Evolutionary conservation across 2,888 invertebrate genomes (phyloP), one percentile per base, ranked within the genome.

Genomic region (Noctua janthina): DNA sequence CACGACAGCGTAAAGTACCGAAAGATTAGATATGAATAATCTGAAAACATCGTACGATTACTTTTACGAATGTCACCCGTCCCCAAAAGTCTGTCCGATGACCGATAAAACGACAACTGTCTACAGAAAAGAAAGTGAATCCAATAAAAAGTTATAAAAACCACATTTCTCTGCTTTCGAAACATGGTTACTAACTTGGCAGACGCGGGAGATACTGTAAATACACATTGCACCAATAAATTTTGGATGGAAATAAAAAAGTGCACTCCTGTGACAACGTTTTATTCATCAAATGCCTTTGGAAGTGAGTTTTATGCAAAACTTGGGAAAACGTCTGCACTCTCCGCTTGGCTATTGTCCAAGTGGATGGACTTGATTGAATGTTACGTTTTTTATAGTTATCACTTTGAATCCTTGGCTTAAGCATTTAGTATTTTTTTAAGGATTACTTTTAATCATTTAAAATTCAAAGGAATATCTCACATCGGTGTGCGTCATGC

Each of bases 261-360:
- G 81, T 83, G 88, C 87, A 89, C 88, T 90, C 88, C 87, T 86
- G 89, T 91, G 91, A 92, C 90, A 90, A 86, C 88, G 90, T 91
- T 94, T 93, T 89, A 87, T 89, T 94, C 93, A 93, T 95, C 93
- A 94, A 93, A 95, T 93, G 93, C 92, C 91, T 94, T 92, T 88
- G 84, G 91, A 90, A 92, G 92, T 91, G 92, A 93, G 90, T 93
- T 95, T 93, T 92, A 94, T 94, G 93, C 92, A 93, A 92, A 95
- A 93, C 91, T 93, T 92, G 87, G 88, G 90, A 89, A 89, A 94
- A 92, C 94, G 95, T 95, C 94, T 95, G 95, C 93, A 88, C 90
- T 89, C 87, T 87, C 81, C 76, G 80, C 81, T 93, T 95, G 95
- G 96, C 94, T 79, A 73, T 78, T 80, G 87, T 93, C 95, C 95